A percentile compares a stretch with the other conserved stretches of the same genome.
phyloP scores from a whole-genome alignment of 2,113 vertebrate genomes.

The Ciconia boyciana region DNA sequence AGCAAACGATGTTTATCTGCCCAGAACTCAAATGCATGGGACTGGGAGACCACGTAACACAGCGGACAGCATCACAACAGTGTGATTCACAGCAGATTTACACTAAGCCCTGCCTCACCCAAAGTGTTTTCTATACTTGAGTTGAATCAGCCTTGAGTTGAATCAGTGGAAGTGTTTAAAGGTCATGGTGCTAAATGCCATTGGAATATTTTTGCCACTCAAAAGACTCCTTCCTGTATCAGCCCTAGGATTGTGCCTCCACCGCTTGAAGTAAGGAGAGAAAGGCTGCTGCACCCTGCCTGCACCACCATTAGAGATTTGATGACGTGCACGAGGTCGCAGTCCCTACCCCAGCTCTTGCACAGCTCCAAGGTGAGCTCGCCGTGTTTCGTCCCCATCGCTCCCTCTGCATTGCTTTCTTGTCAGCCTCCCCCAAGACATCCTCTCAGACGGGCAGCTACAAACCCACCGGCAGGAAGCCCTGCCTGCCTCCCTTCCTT shows the following conservation, averaged over 20 bases:
- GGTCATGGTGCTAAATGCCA: not conserved
- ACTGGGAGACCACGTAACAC: not conserved
- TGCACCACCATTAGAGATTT: fast-evolving
- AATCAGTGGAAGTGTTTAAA: not conserved
- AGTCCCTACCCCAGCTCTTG: not conserved
- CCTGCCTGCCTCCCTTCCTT: not conserved
- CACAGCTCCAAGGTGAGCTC: not conserved
- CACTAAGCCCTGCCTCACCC: not conserved
- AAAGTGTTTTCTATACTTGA: fast-evolving
- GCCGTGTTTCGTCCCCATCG: fast-evolving
- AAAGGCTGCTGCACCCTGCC: not conserved
- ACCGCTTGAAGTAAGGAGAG: not conserved
- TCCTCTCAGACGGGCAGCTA: fast-evolving
- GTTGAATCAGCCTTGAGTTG: not conserved
- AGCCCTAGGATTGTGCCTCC: not conserved
- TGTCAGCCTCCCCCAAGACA: fast-evolving
- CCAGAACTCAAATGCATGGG: not conserved
- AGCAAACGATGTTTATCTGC: not conserved
- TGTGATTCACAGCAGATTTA: not conserved
- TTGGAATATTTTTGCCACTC: fast-evolving
- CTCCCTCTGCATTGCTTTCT: fast-evolving
- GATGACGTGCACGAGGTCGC: fast-evolving
- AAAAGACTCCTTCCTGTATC: not conserved
- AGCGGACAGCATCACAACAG: not conserved
- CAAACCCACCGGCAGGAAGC: not conserved